Evolutionary conservation across 2,888 invertebrate species (phyloP), one percentile per base, ranked within the genome.

Genomic region (Oxystoma pomonae): DNA sequence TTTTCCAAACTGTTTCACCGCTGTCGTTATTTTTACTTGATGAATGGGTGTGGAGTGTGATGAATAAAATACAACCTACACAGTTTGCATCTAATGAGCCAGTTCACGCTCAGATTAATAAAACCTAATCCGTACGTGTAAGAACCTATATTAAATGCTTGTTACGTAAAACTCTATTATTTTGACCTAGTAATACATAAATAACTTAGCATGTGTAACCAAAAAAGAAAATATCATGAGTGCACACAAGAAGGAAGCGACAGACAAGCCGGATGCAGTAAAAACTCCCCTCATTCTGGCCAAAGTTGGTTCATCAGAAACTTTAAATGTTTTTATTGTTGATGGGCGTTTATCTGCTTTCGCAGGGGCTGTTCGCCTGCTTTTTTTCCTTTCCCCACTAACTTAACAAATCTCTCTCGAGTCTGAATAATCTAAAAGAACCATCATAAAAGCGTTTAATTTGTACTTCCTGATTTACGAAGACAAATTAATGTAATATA

Each of bases 281-380:
- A 75, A 73, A 76, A 73, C 71, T 70, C 60, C 22, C 61, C 65
- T 49, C 53, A 53, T 69, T 68, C 59, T 56, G 68, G 69, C 67
- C 68, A 64, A 74, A 74, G 72, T 72, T 74, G 71, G 70, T 70
- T 73, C 74, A 73, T 76, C 73, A 73, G 69, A 69, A 72, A 74
- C 73, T 75, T 75, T 73, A 73, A 75, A 74, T 73, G 76, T 76
- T 76, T 75, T 75, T 75, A 76, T 75, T 75, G 74, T 73, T 74
- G 75, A 76, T 75, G 75, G 75, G 69, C 75, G 72, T 74, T 70
- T 70, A 69, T 70, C 69, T 68, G 69, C 66, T 68, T 71, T 68
- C 65, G 62, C 66, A 67, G 64, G 63, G 63, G 61, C 65, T 62
- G 35, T 35, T 35, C 35, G 35, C n/a, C n/a, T n/a, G n/a, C n/a